Base-by-base conservation (phyloP, 2,113 vertebrate genomes). In the Tachuris rubrigastra region DNA sequence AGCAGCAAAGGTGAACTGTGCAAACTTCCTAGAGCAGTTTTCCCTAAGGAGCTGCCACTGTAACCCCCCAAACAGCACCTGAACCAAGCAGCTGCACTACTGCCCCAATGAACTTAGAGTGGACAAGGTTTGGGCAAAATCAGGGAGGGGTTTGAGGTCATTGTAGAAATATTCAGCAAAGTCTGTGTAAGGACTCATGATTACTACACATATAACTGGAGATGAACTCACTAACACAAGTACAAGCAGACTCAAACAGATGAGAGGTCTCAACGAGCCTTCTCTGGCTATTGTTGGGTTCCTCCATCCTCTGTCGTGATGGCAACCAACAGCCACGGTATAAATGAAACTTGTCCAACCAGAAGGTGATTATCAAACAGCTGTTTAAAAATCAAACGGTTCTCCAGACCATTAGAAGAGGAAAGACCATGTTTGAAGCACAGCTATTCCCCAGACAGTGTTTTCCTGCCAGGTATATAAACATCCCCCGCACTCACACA, bases 381-480 rank as follows among this genome's bases (percentile, higher is more conserved):
- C 44, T 92, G 76, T 77, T 90, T 39, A 21, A 84, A 84, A 89
- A 47, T 35, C 55, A 84, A 93, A 42, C 80, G 86, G 31, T 78
- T 83, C 72, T 74, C 89, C 86, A 81, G 80, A 59, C 50, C 33
- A 67, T 20, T 7, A 76, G 74, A 50, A 76, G 41, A 87, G 63
- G 74, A 77, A 83, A 50, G 60, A 18, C 41, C 44, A 42, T 5
- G 23, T 17, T 27, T 9, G 80, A 89, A 66, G 21, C 69, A 69
- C 78, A 62, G 63, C 67, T 85, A 81, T 24, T 94, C 76, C 89
- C 86, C 85, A 25, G 68, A 92, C 8, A 27, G 2, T 14, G 52
- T 78, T 50, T 75, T 78, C 72, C 76, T 95, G 83, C 76, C 94
- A 96, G 92, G 94, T 94, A 78, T 3, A 67, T 16, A 89, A 93